Evolutionary conservation across 2,113 vertebrate genomes (phyloP).

Genomic region (Aspidoscelis tigris): DNA sequence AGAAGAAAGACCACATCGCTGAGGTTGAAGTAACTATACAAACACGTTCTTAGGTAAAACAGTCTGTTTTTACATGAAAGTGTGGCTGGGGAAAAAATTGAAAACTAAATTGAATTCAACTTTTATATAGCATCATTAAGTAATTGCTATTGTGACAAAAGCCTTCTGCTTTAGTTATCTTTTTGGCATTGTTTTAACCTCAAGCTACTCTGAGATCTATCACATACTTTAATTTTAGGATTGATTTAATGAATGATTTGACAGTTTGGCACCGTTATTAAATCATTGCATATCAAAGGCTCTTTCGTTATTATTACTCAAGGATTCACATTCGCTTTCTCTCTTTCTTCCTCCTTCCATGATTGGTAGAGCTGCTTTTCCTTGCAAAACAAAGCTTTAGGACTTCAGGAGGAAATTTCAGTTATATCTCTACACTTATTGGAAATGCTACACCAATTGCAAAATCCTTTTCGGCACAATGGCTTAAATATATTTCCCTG

Average conservation of each 20-base stretch:
- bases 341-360: constrained; percentile 66
- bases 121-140: constrained; percentile 69
- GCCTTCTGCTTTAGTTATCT: constrained; percentile 66
- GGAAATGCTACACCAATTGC: constrained; percentile 54
- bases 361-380: constrained; percentile 68
- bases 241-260: constrained; percentile 84
- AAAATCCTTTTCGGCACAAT: constrained; percentile 56
- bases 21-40: constrained; percentile 57
- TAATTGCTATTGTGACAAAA: constrained; percentile 79
- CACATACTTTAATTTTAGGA: constrained; percentile 80
- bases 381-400: constrained; percentile 71
- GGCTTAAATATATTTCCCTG: constrained; percentile 60
- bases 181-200: constrained; percentile 68
- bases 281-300: constrained; percentile 73
- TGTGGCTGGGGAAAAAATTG: constrained; percentile 71
- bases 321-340: too few relatives aligned
- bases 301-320: constrained; percentile 63
- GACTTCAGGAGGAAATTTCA: constrained; percentile 66
- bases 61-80: constrained; percentile 57
- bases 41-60: constrained; percentile 55
- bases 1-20: constrained; percentile 52
- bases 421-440: constrained; percentile 61
- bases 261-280: constrained; percentile 78
- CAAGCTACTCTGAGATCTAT: constrained; percentile 68
- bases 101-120: constrained; percentile 72